Conservation (phyloP, 2,888 invertebrate species). For the Xanthia icteritia region DNA sequence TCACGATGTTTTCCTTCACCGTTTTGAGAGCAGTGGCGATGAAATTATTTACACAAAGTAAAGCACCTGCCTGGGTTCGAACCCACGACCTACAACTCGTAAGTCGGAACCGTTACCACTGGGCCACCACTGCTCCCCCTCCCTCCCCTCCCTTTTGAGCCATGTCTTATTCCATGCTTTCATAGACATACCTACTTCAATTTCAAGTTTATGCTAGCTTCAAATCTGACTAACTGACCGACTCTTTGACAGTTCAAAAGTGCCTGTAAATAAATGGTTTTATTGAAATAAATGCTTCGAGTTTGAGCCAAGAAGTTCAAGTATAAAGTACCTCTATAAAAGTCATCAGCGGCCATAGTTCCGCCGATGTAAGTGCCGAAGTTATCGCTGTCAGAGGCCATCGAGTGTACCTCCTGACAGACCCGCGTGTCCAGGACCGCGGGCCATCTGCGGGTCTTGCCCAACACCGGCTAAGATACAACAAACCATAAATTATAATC, state of each 20-base stretch:
- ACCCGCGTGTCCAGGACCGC: conserved; percentile 90
- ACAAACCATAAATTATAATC: neutral
- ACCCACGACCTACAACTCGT: too few relatives aligned
- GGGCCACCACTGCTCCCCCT: too few relatives aligned
- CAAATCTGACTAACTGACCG: neutral
- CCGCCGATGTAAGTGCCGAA: conserved; percentile 91
- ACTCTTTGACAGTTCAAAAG: neutral
- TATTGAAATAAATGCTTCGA: too few relatives aligned
- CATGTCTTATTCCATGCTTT: neutral
- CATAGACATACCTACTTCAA: neutral
- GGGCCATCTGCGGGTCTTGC: conserved; percentile 85
- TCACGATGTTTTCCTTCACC: too few relatives aligned
- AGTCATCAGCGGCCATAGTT: conserved; percentile 95
- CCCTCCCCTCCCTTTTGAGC: neutral
- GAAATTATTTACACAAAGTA: too few relatives aligned
- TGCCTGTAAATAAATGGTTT: neutral
- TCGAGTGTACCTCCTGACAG: conserved; percentile 87
- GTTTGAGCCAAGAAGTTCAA: neutral
- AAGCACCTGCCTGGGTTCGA: too few relatives aligned
- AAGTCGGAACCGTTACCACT: too few relatives aligned
- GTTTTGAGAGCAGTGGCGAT: too few relatives aligned
- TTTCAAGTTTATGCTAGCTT: neutral
- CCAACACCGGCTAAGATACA: conserved; percentile 55
- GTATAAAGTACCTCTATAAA: conserved; percentile 92
- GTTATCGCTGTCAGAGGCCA: conserved; percentile 81